These are phyloP conservation scores for Arctocebus calabarensis DNA, from an alignment of 2,797 vertebrate species.

Conservation along the genomic window DNA sequence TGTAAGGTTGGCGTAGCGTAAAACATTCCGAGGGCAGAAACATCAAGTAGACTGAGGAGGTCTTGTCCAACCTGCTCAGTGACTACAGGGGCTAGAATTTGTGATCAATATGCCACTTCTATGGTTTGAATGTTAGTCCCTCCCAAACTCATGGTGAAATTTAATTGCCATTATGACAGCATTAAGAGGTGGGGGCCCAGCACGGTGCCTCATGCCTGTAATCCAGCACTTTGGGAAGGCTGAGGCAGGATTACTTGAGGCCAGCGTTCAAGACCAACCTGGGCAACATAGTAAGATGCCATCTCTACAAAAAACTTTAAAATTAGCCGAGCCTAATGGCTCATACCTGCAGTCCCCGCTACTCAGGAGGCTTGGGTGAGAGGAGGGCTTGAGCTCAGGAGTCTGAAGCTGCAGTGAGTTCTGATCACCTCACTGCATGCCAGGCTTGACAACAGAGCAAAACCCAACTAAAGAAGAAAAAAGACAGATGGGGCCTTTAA, in stretches of 20 bases:
- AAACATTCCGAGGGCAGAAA: not conserved
- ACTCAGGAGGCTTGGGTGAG: not conserved
- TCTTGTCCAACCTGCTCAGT: not conserved
- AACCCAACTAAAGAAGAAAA: not conserved
- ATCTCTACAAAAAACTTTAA: not conserved
- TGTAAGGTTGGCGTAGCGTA: accelerated
- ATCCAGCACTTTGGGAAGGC: not conserved
- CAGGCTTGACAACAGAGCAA: not conserved
- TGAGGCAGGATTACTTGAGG: not conserved
- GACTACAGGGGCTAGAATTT: not conserved
- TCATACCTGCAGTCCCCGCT: not conserved
- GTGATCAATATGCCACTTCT: not conserved
- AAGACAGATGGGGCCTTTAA: not conserved
- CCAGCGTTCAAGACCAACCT: not conserved
- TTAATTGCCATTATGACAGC: not conserved
- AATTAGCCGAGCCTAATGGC: not conserved
- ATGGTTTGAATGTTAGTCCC: not conserved
- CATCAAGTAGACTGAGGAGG: not conserved
- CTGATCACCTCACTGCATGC: not conserved
- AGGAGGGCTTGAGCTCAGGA: not conserved
- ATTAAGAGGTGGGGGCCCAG: not conserved
- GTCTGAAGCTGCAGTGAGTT: not conserved
- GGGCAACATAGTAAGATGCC: not conserved
- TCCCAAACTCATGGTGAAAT: not conserved
- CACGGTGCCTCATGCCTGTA: not conserved